Base-by-base conservation (phyloP, 2,113 vertebrate species). In the Heloderma charlesbogerti region DNA sequence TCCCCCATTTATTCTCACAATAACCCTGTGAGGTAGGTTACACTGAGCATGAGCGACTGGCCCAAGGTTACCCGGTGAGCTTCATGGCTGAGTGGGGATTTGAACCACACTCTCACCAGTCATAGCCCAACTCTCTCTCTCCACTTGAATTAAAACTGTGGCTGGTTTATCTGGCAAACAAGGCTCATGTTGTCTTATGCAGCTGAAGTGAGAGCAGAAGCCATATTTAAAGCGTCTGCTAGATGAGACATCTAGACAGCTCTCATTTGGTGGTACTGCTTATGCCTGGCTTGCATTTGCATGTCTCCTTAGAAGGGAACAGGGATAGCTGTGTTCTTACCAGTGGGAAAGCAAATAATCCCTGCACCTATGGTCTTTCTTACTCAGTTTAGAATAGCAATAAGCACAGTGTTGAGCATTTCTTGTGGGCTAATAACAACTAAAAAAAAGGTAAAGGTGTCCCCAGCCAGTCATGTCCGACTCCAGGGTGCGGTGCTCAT, bases 401-500 rank as follows among this genome's bases (percentile, higher is more conserved):
- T 51, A 85, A 83, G 74, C 45, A 71, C 0, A n/a, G 45, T 66
- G 45, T 45, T 63, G 71, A 90, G 3, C 7, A 69, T 91, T 92
- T 93, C 75, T 89, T 89, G 78, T 90, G 27, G 66, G 89, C 90
- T 89, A 91, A 69, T 79, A 80, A n/a, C n/a, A n/a, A n/a, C n/a
- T n/a, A n/a, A n/a, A n/a, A n/a, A n/a, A n/a, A n/a, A n/a, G n/a
- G n/a, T n/a, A n/a, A n/a, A n/a, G n/a, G n/a, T n/a, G n/a, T n/a
- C n/a, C n/a, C n/a, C n/a, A n/a, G n/a, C n/a, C n/a, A n/a, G n/a
- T n/a, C n/a, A n/a, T n/a, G n/a, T n/a, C n/a, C n/a, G n/a, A n/a
- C n/a, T n/a, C n/a, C n/a, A n/a, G n/a, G n/a, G n/a, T n/a, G n/a
- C n/a, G n/a, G n/a, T n/a, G n/a, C n/a, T n/a, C n/a, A n/a, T n/a